These are phyloP conservation scores for Hydrotaea cyrtoneurina DNA, from an alignment of 2,888 invertebrate genomes.

Conservation along the genomic window DNA sequence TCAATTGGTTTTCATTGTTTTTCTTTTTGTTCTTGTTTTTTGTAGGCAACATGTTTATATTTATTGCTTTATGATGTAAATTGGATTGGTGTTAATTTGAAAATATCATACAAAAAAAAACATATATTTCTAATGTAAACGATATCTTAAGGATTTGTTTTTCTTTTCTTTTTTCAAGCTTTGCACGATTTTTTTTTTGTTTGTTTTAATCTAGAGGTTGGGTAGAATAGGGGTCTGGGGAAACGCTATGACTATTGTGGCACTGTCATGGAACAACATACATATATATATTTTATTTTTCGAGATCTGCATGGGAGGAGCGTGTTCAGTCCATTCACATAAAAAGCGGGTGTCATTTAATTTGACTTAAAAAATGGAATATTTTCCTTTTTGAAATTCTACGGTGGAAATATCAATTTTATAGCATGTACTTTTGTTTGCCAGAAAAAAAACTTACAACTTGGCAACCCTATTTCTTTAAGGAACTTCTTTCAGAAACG, in stretches of 20 bases:
- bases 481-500: no score
- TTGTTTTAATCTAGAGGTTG: neutral
- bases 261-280: slow-evolving; percentile 1
- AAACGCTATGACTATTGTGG: neutral
- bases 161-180: slow-evolving; percentile 10
- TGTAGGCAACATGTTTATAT: slow-evolving; percentile 21
- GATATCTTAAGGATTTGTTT: neutral
- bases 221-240: neutral
- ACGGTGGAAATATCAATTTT: no score
- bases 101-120: no score
- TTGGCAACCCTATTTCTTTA: no score
- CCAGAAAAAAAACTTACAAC: no score
- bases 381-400: no score
- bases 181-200: slow-evolving; percentile 18
- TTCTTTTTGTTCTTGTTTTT: neutral
- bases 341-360: no score
- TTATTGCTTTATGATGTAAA: slow-evolving; percentile 1
- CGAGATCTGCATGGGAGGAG: no score
- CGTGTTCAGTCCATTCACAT: no score
- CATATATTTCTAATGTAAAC: neutral
- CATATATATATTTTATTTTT: no score
- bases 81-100: neutral
- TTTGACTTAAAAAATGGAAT: no score
- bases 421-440: no score
- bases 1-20: slow-evolving; percentile 12